phyloP scores from a whole-genome alignment of 2,888 invertebrate genomes.

The Sphecodes monilicornis region DNA sequence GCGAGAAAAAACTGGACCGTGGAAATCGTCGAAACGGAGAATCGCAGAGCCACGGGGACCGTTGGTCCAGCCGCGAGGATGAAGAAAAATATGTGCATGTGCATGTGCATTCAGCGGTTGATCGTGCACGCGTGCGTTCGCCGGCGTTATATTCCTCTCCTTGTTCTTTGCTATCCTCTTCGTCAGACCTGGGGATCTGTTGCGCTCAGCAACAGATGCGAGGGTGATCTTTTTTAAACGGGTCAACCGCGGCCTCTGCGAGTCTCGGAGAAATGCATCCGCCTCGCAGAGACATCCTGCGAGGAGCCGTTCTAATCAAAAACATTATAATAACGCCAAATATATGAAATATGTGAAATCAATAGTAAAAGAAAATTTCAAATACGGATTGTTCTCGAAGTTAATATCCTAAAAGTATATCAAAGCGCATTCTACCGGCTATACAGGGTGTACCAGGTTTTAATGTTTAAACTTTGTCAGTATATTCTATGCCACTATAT shows the following conservation, averaged over 20 bases:
- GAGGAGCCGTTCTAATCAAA: not conserved
- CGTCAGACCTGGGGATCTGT: constrained; percentile 40
- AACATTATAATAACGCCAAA: not conserved
- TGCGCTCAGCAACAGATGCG: constrained; percentile 61
- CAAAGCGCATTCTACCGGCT: not conserved
- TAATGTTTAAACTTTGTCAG: no score
- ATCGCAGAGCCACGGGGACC: not conserved
- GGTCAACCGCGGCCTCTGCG: constrained; percentile 55
- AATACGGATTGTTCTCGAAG: no score
- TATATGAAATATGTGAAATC: no score
- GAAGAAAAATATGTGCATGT: not conserved
- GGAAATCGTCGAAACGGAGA: not conserved
- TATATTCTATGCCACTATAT: no score
- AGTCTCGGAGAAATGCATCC: constrained; percentile 45
- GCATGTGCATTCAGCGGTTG: not conserved
- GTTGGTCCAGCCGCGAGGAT: not conserved
- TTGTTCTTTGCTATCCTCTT: not conserved
- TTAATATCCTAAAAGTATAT: not conserved
- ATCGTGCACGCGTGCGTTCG: constrained; percentile 35
- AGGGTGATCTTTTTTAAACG: constrained; percentile 71
- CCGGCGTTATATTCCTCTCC: constrained; percentile 3
- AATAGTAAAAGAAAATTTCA: not conserved
- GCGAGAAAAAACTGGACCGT: not conserved
- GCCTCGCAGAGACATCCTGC: constrained; percentile 30
- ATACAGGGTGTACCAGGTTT: no score